Percentiles rank a stretch among this genome's conserved stretches.
These are phyloP conservation scores for Sinelater perroti DNA, from an alignment of 2,888 invertebrate genomes.

Conservation along the genomic window DNA sequence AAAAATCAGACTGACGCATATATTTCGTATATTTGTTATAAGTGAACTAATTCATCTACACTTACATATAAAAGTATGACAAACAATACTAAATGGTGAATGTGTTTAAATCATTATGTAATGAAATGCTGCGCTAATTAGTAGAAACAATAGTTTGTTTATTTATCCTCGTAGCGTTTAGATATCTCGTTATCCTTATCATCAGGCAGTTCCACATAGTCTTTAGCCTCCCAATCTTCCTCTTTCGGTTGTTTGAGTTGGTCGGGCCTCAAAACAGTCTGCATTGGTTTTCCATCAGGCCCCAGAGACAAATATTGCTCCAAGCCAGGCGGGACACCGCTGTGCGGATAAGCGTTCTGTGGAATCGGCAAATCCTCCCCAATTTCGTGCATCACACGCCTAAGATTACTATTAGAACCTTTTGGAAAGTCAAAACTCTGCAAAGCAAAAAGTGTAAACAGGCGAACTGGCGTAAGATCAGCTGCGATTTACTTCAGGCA, in stretches of 20 bases:
- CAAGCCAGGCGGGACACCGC: slow-evolving; percentile 62
- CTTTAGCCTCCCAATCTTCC: slow-evolving; percentile 72
- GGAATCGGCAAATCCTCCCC: slow-evolving; percentile 68
- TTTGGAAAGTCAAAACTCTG: slow-evolving; percentile 71
- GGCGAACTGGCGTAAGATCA: too few relatives aligned
- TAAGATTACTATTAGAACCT: slow-evolving; percentile 39
- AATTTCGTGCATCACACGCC: slow-evolving; percentile 60
- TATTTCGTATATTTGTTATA: too few relatives aligned
- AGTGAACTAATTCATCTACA: too few relatives aligned
- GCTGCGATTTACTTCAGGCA: slow-evolving; percentile 74
- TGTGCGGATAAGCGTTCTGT: slow-evolving; percentile 70
- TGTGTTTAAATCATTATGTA: background rate
- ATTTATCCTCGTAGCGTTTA: background rate
- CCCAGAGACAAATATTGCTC: slow-evolving; percentile 70
- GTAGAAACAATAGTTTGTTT: background rate
- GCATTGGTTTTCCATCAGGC: slow-evolving; percentile 68
- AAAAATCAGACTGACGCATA: too few relatives aligned
- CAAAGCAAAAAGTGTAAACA: slow-evolving; percentile 30
- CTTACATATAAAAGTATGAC: too few relatives aligned
- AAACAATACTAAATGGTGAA: background rate
- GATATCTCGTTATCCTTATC: slow-evolving; percentile 17
- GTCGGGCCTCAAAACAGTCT: slow-evolving; percentile 66
- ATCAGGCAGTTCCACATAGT: slow-evolving; percentile 70
- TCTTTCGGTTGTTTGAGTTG: slow-evolving; percentile 64
- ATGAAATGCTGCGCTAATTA: too few relatives aligned